A percentile compares a stretch with the other conserved stretches of the same genome.
Evolutionary conservation across 2,113 vertebrate species (phyloP).

Genomic region (Bothrops jararaca): DNA sequence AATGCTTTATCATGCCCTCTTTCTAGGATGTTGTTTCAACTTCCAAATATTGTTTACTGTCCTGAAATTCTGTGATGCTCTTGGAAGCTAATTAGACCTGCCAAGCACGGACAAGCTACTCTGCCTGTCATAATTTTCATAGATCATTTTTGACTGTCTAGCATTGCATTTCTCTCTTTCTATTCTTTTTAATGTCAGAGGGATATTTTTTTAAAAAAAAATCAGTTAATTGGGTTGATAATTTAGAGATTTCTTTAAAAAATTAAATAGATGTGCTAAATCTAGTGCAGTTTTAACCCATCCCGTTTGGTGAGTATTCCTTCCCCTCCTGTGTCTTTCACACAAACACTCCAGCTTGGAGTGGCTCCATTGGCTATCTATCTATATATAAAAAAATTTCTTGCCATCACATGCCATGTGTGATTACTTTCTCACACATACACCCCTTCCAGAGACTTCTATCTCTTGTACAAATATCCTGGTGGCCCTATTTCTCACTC

Average conservation of each 20-base stretch:
- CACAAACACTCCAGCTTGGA: background rate
- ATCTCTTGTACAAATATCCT: background rate
- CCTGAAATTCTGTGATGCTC: background rate
- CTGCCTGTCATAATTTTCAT: background rate
- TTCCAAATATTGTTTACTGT: background rate
- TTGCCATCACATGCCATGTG: background rate
- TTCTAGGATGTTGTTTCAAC: background rate
- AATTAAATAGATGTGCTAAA: background rate
- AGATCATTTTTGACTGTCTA: background rate
- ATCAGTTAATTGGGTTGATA: background rate
- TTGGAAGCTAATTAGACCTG: background rate
- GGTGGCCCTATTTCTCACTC: background rate
- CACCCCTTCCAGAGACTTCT: background rate
- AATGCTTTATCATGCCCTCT: background rate
- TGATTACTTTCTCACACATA: background rate
- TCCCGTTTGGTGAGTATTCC: background rate
- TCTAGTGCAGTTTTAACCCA: background rate
- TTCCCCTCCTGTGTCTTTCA: background rate
- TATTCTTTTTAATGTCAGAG: background rate
- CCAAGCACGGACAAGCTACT: background rate
- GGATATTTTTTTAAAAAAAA: background rate
- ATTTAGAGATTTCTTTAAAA: background rate
- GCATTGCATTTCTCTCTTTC: background rate
- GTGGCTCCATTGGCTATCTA: background rate
- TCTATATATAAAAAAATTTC: background rate